Base-by-base conservation (phyloP, 2,888 invertebrate genomes). In the Hipparchia semele region DNA sequence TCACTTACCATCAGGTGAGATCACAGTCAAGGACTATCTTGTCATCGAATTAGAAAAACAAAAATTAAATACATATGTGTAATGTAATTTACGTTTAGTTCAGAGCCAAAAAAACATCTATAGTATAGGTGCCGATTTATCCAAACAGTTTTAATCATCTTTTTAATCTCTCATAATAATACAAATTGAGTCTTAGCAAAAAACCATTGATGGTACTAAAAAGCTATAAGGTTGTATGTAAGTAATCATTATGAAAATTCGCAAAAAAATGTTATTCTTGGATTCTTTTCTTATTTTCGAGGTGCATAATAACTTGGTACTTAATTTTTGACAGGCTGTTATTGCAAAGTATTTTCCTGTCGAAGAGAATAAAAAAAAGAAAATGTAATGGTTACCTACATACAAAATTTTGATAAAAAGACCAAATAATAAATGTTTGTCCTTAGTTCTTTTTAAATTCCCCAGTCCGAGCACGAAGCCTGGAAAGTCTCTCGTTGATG, bases 111-210 rank as follows among this genome's bases (percentile, higher is more conserved):
- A 56, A 53, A 56, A n/a, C 2, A 13, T 56, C 56, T 6, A 56
- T 13, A 23, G 39, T 39, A 39, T 39, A 58, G 58, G 8, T 58
- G 58, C 13, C 23, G 23, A 58, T 13, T 8, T 58, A 58, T 23
- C 58, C 23, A 58, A 58, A 58, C 58, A 58, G 13, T 12, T 54
- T 54, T 54, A 54, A 54, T 54, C 54, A n/a, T 54, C 54, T 54
- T 54, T 53, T 58, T 58, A 13, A 58, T 23, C 13, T 49, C 6
- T 8, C 8, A 1, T 8, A 3, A 56, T 13, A 56, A 8, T 23
- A 23, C 6, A 8, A 23, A 58, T 58, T 2, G 13, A 58, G 6
- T 6, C 58, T 58, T 6, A 58, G 58, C 58, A 23, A 8, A 13
- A 23, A 58, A 8, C 8, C 8, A 23, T 13, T 13, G 58, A 23